Base-by-base conservation (phyloP, 2,888 invertebrate genomes). In the Pristionchus japonicus region DNA sequence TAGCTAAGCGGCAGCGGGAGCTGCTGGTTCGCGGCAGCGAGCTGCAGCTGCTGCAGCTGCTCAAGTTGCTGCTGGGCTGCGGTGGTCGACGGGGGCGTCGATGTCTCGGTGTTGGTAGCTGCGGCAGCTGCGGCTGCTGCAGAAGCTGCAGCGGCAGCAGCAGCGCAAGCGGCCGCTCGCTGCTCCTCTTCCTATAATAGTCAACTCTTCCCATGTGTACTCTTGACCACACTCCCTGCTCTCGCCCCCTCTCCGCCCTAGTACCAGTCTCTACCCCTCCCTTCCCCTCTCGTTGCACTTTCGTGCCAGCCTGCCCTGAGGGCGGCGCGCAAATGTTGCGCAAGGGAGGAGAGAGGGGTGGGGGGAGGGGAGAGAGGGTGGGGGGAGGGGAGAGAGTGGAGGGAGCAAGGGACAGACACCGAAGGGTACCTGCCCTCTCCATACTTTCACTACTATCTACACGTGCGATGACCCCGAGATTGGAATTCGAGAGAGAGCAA, bases 51-150 rank as follows among this genome's bases (percentile, higher is more conserved):
- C 40, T 64, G 64, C 61, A 64, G 64, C 31, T 85, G 85, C n/a
- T 64, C 34, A 17, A 37, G 34, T 23, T 52, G 52, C 43, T 40
- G 40, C 61, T 20, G 23, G 3, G 37, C 40, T 0, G 61, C 85
- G 15, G 85, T 64, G 13, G 52, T 43, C 15, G 85, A 61, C 17
- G 85, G 27, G 31, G 85, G 64, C 43, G 85, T 64, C 61, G 85
- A 37, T n/a, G 85, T 85, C 31, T 61, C 61, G 15, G 85, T 61
- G 47, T 85, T 64, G 9, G 85, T 43, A 0, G 37, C 20, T 17
- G 85, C 43, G 49, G 89, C 88, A 9, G 90, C 89, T 37, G 89
- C 90, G 20, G 88, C 88, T 13, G 89, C 37, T 23, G 37, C 20
- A 27, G 84, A 7, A 9, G 61, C 40, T 23, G 89, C 88, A 6